Evolutionary conservation across 2,888 invertebrate genomes (phyloP).

Genomic region (Eristalis pertinax): DNA sequence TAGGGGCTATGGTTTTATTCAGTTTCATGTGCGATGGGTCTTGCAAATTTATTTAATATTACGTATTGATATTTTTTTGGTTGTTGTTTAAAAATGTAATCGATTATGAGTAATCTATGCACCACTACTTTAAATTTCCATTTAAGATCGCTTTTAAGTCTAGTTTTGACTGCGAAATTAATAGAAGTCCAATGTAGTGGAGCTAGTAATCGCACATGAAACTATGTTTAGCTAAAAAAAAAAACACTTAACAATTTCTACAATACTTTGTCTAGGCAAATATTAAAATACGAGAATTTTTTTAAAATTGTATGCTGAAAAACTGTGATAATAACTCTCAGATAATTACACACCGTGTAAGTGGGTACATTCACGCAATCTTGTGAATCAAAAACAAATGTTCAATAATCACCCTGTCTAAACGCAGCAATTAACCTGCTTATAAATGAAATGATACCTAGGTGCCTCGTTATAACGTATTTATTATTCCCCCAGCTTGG

Average conservation of each 20-base stretch:
- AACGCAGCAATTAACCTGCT: too few species aligned
- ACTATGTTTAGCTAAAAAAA: conserved; percentile 58
- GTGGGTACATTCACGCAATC: background rate
- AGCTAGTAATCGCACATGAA: conserved; percentile 73
- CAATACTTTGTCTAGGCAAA: background rate
- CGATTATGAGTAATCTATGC: conserved; percentile 2
- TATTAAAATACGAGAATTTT: background rate
- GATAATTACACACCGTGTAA: background rate
- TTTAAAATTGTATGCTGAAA: background rate
- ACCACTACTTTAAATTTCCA: conserved; percentile 59
- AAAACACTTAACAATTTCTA: background rate
- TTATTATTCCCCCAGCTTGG: too few species aligned
- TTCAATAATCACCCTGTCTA: too few species aligned
- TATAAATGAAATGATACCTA: too few species aligned
- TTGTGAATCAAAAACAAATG: too few species aligned
- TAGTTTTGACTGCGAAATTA: conserved; percentile 19
- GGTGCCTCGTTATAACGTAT: too few species aligned
- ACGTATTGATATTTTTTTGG: conserved; percentile 24
- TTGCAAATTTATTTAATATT: conserved; percentile 39
- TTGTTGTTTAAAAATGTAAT: conserved; percentile 33
- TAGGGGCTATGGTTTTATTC: conserved; percentile 77
- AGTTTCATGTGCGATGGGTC: conserved; percentile 79
- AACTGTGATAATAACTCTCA: background rate
- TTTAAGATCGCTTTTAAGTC: conserved; percentile 13
- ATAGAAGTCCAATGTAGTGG: conserved; percentile 47